phyloP scores from a whole-genome alignment of 1,140 invertebrate species.

The Anoplolepis gracilipes region DNA sequence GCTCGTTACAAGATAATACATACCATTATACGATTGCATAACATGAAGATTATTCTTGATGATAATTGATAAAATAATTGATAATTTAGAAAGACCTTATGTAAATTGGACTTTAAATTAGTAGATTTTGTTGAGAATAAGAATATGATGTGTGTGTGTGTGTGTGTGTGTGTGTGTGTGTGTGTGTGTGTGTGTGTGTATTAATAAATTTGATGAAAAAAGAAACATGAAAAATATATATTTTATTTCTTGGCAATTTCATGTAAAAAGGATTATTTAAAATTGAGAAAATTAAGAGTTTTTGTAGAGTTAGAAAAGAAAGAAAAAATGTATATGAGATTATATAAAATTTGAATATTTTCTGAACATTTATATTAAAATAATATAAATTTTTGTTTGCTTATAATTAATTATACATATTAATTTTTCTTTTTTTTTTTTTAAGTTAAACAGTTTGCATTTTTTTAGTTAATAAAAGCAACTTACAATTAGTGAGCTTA shows the following conservation, averaged over 20 bases:
- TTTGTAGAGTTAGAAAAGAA: not conserved
- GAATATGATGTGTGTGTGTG: no score
- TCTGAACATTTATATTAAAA: not conserved
- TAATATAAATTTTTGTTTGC: not conserved
- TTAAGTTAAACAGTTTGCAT: not conserved
- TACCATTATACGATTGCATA: constrained; percentile 4
- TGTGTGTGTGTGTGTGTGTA: no score
- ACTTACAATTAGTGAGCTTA: not conserved
- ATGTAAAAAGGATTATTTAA: constrained; percentile 6
- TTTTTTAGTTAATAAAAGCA: not conserved
- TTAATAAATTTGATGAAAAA: constrained; percentile 8
- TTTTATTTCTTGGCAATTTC: not conserved
- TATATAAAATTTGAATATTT: not conserved
- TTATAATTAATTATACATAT: not conserved
- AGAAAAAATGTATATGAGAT: not conserved
- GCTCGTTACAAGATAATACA: not conserved
- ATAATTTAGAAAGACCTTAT: not conserved
- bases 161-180: no score
- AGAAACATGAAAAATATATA: not conserved
- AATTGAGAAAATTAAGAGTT: not conserved
- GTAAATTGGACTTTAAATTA: not conserved
- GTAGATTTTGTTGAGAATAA: not conserved
- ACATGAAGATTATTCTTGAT: not conserved
- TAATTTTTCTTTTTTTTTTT: not conserved
- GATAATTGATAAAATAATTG: not conserved